A percentile compares a stretch with the other conserved stretches of the same genome.
Evolutionary conservation across 2,888 invertebrate species (phyloP).

Genomic region (Aphidius colemani): DNA sequence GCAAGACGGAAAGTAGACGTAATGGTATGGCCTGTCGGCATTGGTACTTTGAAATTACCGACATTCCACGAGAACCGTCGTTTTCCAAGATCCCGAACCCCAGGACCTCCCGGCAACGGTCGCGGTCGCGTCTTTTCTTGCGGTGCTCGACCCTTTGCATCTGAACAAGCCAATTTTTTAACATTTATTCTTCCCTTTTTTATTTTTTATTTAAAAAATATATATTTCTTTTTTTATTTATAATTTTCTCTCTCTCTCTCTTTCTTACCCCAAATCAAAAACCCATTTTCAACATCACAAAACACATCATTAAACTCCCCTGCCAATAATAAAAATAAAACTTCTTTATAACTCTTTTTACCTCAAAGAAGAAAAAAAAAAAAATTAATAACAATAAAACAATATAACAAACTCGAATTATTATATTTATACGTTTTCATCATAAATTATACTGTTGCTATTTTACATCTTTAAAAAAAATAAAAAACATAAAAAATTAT

Average conservation of each 20-base stretch:
- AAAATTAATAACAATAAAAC: background rate
- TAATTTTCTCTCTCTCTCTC: slow-evolving; percentile 14
- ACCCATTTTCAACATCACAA: too few relatives aligned
- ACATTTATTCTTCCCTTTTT: slow-evolving; percentile 20
- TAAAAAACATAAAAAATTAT: too few relatives aligned
- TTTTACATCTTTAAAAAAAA: too few relatives aligned
- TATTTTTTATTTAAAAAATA: background rate
- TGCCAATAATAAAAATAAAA: background rate
- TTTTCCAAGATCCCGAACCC: slow-evolving; percentile 39
- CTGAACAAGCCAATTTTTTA: slow-evolving; percentile 6
- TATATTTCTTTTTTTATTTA: slow-evolving; percentile 7
- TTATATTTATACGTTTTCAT: too few relatives aligned
- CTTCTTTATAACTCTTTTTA: background rate
- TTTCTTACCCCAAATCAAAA: slow-evolving; percentile 1
- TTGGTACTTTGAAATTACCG: slow-evolving; percentile 40
- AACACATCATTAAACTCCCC: background rate
- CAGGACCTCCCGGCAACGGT: slow-evolving; percentile 41
- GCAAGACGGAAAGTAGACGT: slow-evolving; percentile 19
- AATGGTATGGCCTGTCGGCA: slow-evolving; percentile 25
- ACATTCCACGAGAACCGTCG: slow-evolving; percentile 38
- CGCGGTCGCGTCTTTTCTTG: slow-evolving; percentile 31
- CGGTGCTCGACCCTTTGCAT: slow-evolving; percentile 27
- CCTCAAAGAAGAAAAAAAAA: background rate
- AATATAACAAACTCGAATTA: background rate
- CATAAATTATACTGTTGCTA: too few relatives aligned